phyloP scores from a whole-genome alignment of 2,797 vertebrate genomes.

The Chromis chromis region DNA sequence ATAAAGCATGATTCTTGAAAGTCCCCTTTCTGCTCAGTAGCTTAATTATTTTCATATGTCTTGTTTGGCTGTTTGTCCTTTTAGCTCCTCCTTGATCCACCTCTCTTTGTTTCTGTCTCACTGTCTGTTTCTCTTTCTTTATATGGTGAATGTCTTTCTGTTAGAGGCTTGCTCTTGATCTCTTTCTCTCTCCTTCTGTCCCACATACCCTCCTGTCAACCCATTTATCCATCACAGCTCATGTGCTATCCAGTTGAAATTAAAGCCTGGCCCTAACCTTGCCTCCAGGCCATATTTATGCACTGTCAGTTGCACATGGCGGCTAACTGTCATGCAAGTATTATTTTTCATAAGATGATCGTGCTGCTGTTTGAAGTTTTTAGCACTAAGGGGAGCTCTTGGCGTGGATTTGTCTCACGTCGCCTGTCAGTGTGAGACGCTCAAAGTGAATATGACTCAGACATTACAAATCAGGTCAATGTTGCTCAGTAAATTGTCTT shows the following conservation, averaged over 20 bases:
- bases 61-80: slow-evolving; percentile 12
- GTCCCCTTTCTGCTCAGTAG: not conserved
- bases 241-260: slow-evolving; percentile 74
- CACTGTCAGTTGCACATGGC: slow-evolving; percentile 77
- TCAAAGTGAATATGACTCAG: slow-evolving; percentile 37
- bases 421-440: slow-evolving; percentile 27
- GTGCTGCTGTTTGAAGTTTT: slow-evolving; percentile 59
- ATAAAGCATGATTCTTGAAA: not conserved
- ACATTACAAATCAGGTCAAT: slow-evolving; percentile 34
- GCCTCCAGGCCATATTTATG: slow-evolving; percentile 80
- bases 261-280: slow-evolving; percentile 78
- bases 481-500: slow-evolving; percentile 23
- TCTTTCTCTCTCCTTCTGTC: slow-evolving; percentile 43
- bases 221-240: slow-evolving; percentile 71
- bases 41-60: not conserved
- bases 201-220: slow-evolving; percentile 49
- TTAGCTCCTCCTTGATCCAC: slow-evolving; percentile 15
- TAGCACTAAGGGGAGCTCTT: slow-evolving; percentile 80
- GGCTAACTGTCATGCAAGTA: slow-evolving; percentile 79
- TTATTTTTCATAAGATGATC: slow-evolving; percentile 72
- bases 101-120: slow-evolving; percentile 2
- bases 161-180: slow-evolving; percentile 53
- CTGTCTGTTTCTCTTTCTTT: slow-evolving; percentile 29
- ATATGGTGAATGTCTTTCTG: slow-evolving; percentile 18
- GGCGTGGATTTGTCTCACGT: slow-evolving; percentile 54